Conservation (phyloP, 2,888 invertebrate species). For the Tholera decimalis region DNA sequence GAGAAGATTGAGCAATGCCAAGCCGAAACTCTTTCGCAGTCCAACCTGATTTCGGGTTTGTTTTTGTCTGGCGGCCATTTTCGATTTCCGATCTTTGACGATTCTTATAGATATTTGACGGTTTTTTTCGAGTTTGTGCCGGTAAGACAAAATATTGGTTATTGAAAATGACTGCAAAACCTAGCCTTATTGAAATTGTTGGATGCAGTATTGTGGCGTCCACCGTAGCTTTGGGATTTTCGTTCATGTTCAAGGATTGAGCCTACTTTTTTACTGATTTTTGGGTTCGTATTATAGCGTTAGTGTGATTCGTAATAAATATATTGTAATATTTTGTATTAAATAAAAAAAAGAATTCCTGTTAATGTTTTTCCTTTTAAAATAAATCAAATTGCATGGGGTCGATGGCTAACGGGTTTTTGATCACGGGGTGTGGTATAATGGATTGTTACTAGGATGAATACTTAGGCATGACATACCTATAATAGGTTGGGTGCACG, state of each 20-base stretch:
- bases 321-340: constrained; percentile 6
- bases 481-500: constrained; percentile 52
- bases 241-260: constrained; percentile 11
- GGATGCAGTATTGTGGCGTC: constrained; percentile 41
- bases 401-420: constrained; percentile 31
- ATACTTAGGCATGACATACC: constrained; percentile 35
- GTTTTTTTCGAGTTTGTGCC: constrained; percentile 4
- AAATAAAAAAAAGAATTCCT: not conserved
- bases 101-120: too few relatives aligned
- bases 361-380: constrained; percentile 15
- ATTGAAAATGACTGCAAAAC: constrained; percentile 15
- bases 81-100: constrained; percentile 1
- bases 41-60: constrained; percentile 11
- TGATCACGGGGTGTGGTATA: constrained; percentile 41
- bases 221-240: constrained; percentile 9
- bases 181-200: constrained; percentile 19
- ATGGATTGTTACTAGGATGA: constrained; percentile 26
- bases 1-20: constrained; percentile 26
- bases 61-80: constrained; percentile 21
- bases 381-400: constrained; percentile 40
- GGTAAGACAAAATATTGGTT: constrained; percentile 1
- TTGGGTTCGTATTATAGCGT: constrained; percentile 2
- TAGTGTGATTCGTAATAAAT: constrained; percentile 1
- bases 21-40: constrained; percentile 14
- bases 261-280: constrained; percentile 9